Evolutionary conservation across 2,113 vertebrate species (phyloP).

Genomic region (Motacilla alba): DNA sequence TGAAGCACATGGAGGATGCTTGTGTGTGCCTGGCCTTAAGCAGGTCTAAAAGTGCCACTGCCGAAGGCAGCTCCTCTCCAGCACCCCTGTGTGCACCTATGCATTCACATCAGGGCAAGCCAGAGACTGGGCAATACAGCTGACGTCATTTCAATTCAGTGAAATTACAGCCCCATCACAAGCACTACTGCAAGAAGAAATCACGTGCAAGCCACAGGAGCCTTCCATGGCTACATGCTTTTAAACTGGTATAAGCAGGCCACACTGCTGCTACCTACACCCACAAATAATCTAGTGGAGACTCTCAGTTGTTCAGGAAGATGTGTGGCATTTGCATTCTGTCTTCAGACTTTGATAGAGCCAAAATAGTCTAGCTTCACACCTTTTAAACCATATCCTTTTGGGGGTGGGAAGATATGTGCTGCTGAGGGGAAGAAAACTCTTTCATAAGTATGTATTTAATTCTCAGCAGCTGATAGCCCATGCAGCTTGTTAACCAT

Average conservation of each 20-base stretch:
- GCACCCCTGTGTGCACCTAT: neutral
- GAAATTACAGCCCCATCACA: neutral
- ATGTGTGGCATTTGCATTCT: neutral
- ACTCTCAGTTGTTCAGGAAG: neutral
- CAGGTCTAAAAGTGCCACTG: neutral
- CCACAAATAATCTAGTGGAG: neutral
- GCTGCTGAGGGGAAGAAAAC: neutral
- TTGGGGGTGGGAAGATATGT: neutral
- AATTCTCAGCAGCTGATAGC: neutral
- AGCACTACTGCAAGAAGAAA: neutral
- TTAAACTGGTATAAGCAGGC: neutral
- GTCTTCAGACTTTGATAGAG: neutral
- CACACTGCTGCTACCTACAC: neutral
- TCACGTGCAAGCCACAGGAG: rapidly evolving
- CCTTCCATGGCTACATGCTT: neutral
- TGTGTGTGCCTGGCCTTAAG: neutral
- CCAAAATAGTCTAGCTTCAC: neutral
- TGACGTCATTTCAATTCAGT: neutral
- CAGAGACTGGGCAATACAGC: neutral
- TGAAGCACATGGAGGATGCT: neutral
- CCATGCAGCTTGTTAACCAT: neutral
- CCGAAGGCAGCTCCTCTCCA: neutral
- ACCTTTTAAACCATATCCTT: neutral
- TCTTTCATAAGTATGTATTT: neutral
- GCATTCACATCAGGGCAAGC: neutral